These are phyloP conservation scores for Pyralis farinalis DNA, from an alignment of 2,888 invertebrate species.

Conservation along the genomic window DNA sequence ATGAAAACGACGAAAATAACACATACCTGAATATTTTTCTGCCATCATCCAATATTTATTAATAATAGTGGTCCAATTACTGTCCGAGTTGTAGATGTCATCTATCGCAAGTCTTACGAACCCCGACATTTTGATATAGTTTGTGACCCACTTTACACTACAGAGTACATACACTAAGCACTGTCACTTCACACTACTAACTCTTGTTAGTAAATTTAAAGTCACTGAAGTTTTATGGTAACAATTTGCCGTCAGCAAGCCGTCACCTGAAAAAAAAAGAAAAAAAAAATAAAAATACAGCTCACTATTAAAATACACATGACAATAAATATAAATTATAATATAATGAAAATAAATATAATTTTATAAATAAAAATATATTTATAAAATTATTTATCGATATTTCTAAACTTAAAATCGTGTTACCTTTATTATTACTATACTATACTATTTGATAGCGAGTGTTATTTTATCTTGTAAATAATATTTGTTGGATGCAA, in stretches of 20 bases:
- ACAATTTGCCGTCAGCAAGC: conserved; percentile 61
- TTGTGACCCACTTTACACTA: conserved; percentile 29
- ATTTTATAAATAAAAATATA: too few species aligned
- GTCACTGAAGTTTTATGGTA: conserved; percentile 41
- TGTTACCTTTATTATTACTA: too few species aligned
- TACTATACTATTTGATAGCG: too few species aligned
- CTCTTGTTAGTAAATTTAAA: conserved; percentile 22
- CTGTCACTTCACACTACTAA: conserved; percentile 51
- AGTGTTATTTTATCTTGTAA: too few species aligned
- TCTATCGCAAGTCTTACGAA: conserved; percentile 85
- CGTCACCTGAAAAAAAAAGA: conserved; percentile 63
- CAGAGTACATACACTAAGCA: conserved; percentile 38
- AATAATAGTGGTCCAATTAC: conserved; percentile 83
- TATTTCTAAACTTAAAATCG: too few species aligned
- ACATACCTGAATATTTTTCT: conserved; percentile 87
- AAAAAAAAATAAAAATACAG: conserved; percentile 4
- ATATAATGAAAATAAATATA: too few species aligned
- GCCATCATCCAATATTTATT: conserved; percentile 87
- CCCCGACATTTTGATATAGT: conserved; percentile 75
- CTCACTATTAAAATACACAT: not conserved
- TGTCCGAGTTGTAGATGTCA: conserved; percentile 81
- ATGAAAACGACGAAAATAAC: too few species aligned
- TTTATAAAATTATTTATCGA: too few species aligned
- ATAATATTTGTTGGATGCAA: too few species aligned
- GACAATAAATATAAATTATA: too few species aligned